Evolutionary conservation across 2,888 invertebrate genomes (phyloP).

Genomic region (Thalpophila matura): DNA sequence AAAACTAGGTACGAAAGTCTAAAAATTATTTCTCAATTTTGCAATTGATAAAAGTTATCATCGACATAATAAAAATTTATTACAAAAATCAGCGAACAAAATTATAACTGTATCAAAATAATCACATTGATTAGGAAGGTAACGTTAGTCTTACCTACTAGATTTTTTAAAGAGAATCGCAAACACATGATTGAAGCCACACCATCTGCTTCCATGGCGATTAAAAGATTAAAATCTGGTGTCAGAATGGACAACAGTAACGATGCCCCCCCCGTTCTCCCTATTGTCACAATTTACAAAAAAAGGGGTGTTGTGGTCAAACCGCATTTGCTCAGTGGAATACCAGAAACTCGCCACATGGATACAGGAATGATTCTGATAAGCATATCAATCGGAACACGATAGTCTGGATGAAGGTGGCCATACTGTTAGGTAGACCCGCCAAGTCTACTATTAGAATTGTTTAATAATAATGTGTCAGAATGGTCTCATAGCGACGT

Average conservation of each 20-base stretch:
- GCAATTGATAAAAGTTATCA: no score
- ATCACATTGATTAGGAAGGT: no score
- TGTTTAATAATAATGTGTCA: no score
- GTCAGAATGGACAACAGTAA: conserved; percentile 34
- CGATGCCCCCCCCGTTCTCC: background rate
- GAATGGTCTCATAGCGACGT: no score
- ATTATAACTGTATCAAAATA: no score
- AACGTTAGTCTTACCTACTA: no score
- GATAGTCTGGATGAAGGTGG: background rate
- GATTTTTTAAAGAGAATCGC: conserved; percentile 4
- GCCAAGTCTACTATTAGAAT: no score
- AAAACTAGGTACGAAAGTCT: no score
- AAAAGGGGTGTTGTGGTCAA: conserved; percentile 17
- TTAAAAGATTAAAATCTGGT: conserved; percentile 44
- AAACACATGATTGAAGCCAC: conserved; percentile 10
- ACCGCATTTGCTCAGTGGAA: background rate
- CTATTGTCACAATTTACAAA: conserved; percentile 12
- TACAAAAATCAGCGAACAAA: no score
- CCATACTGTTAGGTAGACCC: background rate
- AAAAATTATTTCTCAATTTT: no score
- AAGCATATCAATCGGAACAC: background rate
- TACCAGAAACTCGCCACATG: background rate
- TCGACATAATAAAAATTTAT: no score
- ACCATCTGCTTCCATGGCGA: conserved; percentile 24
- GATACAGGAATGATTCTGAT: background rate